Conservation (phyloP, 2,888 invertebrate species). For the Drepanosiphum platanoidis region DNA sequence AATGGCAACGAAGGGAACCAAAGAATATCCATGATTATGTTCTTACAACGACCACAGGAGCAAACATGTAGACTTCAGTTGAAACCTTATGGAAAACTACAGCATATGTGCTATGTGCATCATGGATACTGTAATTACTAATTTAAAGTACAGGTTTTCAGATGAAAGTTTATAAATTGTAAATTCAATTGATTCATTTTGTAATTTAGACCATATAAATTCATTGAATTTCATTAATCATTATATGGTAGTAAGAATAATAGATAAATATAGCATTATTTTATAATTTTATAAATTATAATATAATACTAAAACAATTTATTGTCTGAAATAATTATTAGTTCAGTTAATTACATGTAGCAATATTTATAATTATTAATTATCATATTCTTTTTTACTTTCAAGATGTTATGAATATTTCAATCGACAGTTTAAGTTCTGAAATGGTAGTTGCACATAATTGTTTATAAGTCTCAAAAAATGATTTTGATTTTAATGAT, state of each 20-base stretch:
- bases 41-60: neutral
- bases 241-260: neutral
- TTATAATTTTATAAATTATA: neutral
- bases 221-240: neutral
- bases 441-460: constrained; percentile 5
- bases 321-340: neutral
- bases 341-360: neutral
- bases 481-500: neutral
- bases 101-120: neutral
- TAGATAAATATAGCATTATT: neutral
- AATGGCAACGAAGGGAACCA: no score
- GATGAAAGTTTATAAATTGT: neutral
- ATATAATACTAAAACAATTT: neutral
- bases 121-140: neutral
- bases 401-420: neutral
- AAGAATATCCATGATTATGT: neutral
- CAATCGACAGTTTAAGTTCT: neutral
- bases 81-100: neutral
- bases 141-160: neutral
- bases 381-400: neutral
- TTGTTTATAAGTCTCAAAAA: neutral
- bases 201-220: neutral
- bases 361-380: neutral
- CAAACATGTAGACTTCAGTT: neutral
- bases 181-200: neutral